Base-by-base conservation (phyloP, 37 sponge, comb jelly and placozoan species). In the Lycopodina hypogea region DNA sequence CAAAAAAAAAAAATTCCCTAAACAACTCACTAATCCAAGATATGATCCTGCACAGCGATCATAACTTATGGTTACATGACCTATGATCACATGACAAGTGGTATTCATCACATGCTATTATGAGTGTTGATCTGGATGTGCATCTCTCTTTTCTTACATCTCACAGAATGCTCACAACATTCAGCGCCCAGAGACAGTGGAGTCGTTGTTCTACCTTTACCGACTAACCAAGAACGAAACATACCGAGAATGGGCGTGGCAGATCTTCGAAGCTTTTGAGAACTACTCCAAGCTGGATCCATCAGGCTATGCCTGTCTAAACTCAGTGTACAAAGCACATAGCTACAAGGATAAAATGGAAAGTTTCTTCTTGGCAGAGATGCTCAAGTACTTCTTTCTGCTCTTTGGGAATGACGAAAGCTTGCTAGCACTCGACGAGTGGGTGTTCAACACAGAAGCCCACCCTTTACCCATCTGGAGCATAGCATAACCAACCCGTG, bases 361-460 rank as follows among this genome's bases (percentile, higher is more conserved):
- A 71, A 90, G 88, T 69, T 96, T 93, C 59, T 96, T 93, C 40
- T 30, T 87, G 4, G 90, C 88, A 36, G 96, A 96, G 61, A 96
- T 93, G 22, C 81, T 96, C 3, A 96, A 96, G 71, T 96, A 96
- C 55, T 36, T 96, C 26, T 96, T 81, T 29, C 76, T 96, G 36
- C 64, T 96, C 15, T 96, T 96, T 60, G 53, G 53, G 2, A 88
- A 93, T 9, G 90, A 93, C 61, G 70, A 82, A 23, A n/a, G 45
- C 23, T 36, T 90, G 0, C 42, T 96, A 12, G 69, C 92, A 28
- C 65, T 94, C 24, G 80, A 93, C 35, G 48, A 87, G 42, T 89
- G 86, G 85, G 90, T 96, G 30, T 93, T 96, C 78, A 96, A 96
- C 75, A 93, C 96, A 33, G 93, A 96, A 61, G 96, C 96, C n/a